phyloP scores from a whole-genome alignment of 2,888 invertebrate genomes.

The Diloba caeruleocephala region DNA sequence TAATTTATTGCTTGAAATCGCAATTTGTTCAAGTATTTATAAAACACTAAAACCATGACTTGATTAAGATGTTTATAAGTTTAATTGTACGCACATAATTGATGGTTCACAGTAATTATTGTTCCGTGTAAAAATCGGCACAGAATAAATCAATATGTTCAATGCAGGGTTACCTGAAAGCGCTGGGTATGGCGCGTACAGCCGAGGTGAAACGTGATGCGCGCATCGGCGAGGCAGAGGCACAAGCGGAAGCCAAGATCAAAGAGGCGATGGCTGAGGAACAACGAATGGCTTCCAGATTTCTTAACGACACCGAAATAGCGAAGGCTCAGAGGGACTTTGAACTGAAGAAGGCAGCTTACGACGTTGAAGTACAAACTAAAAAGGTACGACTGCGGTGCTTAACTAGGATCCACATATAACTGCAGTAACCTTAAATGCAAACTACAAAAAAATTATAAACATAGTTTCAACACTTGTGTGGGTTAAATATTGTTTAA shows the following conservation, averaged over 20 bases:
- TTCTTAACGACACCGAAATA: constrained; percentile 98
- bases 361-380: constrained; percentile 98
- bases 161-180: constrained; percentile 95
- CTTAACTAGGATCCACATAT: no score
- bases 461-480: no score
- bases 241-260: constrained; percentile 96
- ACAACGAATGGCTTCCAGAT: constrained; percentile 97
- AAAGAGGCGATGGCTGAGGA: constrained; percentile 99
- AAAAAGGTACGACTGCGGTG: constrained; percentile 94
- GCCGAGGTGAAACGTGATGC: constrained; percentile 99
- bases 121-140: no score
- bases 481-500: no score
- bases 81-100: constrained; percentile 16
- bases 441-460: no score
- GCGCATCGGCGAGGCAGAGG: constrained; percentile 98
- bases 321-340: constrained; percentile 99
- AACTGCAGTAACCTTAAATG: no score
- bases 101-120: background rate
- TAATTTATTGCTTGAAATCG: constrained; percentile 18
- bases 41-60: constrained; percentile 8
- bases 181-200: constrained; percentile 97
- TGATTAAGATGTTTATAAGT: constrained; percentile 1
- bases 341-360: constrained; percentile 98
- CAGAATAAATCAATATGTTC: constrained; percentile 33
- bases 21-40: constrained; percentile 21